phyloP scores from a whole-genome alignment of 2,888 invertebrate species.

The Galerucella nymphaeae region DNA sequence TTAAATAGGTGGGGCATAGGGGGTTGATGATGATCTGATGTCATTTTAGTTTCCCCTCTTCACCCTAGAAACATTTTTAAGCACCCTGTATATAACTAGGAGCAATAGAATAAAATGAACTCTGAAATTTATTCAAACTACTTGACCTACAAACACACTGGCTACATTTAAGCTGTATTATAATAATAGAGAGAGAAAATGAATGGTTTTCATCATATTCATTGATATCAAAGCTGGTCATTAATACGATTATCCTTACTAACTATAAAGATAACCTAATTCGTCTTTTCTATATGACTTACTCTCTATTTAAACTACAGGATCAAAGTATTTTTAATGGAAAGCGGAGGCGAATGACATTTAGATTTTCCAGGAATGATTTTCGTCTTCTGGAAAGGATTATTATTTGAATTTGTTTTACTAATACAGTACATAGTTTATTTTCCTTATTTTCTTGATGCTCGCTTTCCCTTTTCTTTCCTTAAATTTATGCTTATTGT shows the following conservation, averaged over 20 bases:
- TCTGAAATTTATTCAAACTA: background rate
- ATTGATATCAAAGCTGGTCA: conserved; percentile 15
- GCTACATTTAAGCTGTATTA: background rate
- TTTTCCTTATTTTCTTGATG: too few species aligned
- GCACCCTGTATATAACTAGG: too few species aligned
- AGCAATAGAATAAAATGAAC: background rate
- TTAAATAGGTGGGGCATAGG: too few species aligned
- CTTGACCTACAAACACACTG: background rate
- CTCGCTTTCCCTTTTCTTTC: too few species aligned
- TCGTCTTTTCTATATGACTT: background rate
- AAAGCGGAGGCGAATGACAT: conserved; percentile 9
- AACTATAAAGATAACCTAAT: conserved; percentile 25
- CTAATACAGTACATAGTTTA: too few species aligned
- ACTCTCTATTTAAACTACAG: conserved; percentile 12
- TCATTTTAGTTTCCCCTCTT: too few species aligned
- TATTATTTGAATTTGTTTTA: too few species aligned
- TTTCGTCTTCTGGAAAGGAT: background rate
- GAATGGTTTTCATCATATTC: background rate
- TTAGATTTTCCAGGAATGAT: background rate
- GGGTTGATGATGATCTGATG: too few species aligned
- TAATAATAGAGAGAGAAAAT: background rate
- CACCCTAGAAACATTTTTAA: too few species aligned
- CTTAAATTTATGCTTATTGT: too few species aligned
- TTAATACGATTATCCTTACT: conserved; percentile 18
- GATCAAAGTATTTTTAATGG: conserved; percentile 29